Evolutionary conservation across 2,113 vertebrate genomes (phyloP).

Genomic region (Calidris pygmaea): DNA sequence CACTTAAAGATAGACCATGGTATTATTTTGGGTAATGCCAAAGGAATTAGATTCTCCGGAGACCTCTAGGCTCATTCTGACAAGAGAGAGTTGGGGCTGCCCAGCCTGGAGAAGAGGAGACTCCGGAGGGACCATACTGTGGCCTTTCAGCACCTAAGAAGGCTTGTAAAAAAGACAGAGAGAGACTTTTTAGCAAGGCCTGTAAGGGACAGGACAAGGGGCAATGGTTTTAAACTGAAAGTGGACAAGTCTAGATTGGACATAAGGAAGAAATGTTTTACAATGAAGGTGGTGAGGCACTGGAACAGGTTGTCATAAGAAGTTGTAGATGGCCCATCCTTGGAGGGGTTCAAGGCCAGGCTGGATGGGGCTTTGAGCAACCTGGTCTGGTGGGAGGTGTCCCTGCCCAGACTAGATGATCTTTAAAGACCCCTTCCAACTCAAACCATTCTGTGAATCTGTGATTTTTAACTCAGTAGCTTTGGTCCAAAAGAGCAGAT

Average conservation of each 20-base stretch:
- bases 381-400: neutral
- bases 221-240: neutral
- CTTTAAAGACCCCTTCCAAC: neutral
- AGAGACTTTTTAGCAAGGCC: neutral
- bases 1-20: neutral
- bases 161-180: neutral
- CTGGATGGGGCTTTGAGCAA: neutral
- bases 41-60: neutral
- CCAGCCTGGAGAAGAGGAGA: neutral
- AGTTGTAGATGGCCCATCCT: neutral
- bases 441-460: neutral
- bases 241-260: neutral
- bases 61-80: neutral
- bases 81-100: neutral
- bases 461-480: neutral
- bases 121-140: rapidly evolving
- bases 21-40: neutral
- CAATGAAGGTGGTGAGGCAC: rapidly evolving
- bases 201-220: neutral
- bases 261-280: neutral
- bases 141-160: neutral
- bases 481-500: neutral
- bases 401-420: neutral
- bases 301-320: neutral
- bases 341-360: neutral